Conservation (phyloP, 2,113 vertebrate genomes). For the Drymodes brunneopygia region DNA sequence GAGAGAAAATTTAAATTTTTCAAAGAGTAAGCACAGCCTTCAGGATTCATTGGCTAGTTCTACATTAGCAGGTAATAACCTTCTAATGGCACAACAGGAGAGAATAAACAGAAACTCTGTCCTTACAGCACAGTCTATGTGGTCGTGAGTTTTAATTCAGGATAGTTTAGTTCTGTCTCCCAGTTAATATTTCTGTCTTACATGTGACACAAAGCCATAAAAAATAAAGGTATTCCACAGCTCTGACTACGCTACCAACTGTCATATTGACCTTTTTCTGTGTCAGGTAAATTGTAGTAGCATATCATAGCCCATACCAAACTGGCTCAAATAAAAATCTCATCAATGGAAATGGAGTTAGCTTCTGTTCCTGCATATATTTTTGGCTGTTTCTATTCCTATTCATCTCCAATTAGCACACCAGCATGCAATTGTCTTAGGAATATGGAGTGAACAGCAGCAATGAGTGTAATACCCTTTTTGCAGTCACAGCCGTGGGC, state of each 20-base stretch:
- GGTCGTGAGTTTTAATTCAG: neutral
- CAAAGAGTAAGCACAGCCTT: neutral
- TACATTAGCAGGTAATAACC: neutral
- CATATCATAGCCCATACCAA: neutral
- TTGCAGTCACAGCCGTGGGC: neutral
- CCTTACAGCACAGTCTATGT: neutral
- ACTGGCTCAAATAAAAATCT: neutral
- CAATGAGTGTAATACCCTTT: neutral
- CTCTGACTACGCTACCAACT: neutral
- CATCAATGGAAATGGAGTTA: accelerated
- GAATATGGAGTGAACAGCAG: neutral
- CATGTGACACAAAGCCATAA: neutral
- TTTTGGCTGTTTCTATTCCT: neutral
- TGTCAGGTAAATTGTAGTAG: neutral
- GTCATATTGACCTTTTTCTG: neutral
- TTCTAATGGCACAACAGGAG: neutral
- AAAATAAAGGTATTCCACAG: neutral
- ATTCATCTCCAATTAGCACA: neutral
- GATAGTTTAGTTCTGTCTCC: neutral
- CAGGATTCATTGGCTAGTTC: neutral
- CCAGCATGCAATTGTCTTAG: neutral
- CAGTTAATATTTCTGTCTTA: neutral
- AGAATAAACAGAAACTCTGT: neutral
- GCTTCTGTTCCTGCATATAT: neutral
- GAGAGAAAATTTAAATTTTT: neutral